These are phyloP conservation scores for Akabosia matsudoensis DNA, from an alignment of 1,140 invertebrate species.

Conservation along the genomic window DNA sequence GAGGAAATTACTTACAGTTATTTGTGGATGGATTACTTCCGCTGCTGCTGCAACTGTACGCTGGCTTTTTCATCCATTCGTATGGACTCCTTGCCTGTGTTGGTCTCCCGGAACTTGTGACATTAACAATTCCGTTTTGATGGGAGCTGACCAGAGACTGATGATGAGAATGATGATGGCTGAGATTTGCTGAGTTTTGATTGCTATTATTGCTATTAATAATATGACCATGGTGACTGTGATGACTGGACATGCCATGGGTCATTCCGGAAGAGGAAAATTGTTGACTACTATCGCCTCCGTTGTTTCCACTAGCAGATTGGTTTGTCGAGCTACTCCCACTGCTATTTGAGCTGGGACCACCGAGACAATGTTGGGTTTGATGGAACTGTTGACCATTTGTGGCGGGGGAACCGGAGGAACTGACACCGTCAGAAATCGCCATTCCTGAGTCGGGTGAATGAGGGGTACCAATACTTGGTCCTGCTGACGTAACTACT, in stretches of 20 bases:
- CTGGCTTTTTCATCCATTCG: constrained; percentile 85
- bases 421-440: constrained; percentile 45
- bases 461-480: constrained; percentile 42
- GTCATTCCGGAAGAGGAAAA: constrained; percentile 23
- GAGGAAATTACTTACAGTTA: constrained; percentile 77
- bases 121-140: constrained; percentile 14
- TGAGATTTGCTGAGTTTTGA: constrained; percentile 41
- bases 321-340: constrained; percentile 4
- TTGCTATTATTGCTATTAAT: constrained; percentile 7
- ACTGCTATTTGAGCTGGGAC: constrained; percentile 10
- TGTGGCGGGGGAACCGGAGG: constrained; percentile 43
- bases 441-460: constrained; percentile 47
- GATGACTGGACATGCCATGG: background rate
- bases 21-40: constrained; percentile 53
- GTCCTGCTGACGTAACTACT: constrained; percentile 41
- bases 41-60: constrained; percentile 67
- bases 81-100: constrained; percentile 70
- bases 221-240: constrained; percentile 31
- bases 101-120: constrained; percentile 53
- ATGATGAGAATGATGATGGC: constrained; percentile 32
- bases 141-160: background rate
- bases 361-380: constrained; percentile 39
- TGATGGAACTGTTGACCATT: constrained; percentile 24
- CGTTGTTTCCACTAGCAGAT: background rate
- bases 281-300: constrained; percentile 9